A percentile compares a stretch with the other conserved stretches of the same genome.
These are phyloP conservation scores for Drosophila ambigua DNA, from an alignment of 1,140 invertebrate species.

Conservation along the genomic window DNA sequence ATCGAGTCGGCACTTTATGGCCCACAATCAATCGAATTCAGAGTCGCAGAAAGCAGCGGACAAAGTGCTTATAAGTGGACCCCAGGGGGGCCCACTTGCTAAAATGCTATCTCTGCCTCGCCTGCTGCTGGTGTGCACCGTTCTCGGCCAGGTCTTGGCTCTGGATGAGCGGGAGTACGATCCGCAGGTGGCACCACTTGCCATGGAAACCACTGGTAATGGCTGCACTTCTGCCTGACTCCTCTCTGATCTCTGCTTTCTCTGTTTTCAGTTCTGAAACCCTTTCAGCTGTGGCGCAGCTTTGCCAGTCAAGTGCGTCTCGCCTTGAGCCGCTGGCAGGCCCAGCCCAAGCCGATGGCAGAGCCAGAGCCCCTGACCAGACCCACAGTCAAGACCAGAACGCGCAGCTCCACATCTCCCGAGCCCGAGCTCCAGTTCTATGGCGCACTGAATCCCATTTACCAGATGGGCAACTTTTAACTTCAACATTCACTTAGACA, in stretches of 20 bases:
- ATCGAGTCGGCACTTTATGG: constrained; percentile 6
- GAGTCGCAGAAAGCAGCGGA: constrained; percentile 27
- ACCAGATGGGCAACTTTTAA: constrained; percentile 55
- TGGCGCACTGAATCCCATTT: constrained; percentile 66
- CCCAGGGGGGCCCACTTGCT: not conserved
- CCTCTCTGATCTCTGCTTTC: not conserved
- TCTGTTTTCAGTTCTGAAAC: constrained; percentile 21
- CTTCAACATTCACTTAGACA: constrained; percentile 50
- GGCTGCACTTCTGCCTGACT: not conserved
- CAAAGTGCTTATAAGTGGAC: constrained; percentile 22
- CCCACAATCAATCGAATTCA: constrained; percentile 1
- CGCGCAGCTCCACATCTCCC: constrained; percentile 21
- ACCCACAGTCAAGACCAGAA: constrained; percentile 16
- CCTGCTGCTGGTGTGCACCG: constrained; percentile 33
- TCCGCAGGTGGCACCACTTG: constrained; percentile 49
- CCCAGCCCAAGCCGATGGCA: not conserved
- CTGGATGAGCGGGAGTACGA: constrained; percentile 58
- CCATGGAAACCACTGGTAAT: constrained; percentile 22
- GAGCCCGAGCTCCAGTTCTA: constrained; percentile 50
- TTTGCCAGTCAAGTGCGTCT: constrained; percentile 44
- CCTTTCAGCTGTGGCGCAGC: constrained; percentile 42
- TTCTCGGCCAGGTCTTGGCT: constrained; percentile 8
- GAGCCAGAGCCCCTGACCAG: not conserved
- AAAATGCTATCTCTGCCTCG: constrained; percentile 42
- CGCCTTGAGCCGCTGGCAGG: constrained; percentile 18